A percentile compares a stretch with the other conserved stretches of the same genome.
Evolutionary conservation across 2,797 vertebrate genomes (phyloP).

Genomic region (Falco concolor): DNA sequence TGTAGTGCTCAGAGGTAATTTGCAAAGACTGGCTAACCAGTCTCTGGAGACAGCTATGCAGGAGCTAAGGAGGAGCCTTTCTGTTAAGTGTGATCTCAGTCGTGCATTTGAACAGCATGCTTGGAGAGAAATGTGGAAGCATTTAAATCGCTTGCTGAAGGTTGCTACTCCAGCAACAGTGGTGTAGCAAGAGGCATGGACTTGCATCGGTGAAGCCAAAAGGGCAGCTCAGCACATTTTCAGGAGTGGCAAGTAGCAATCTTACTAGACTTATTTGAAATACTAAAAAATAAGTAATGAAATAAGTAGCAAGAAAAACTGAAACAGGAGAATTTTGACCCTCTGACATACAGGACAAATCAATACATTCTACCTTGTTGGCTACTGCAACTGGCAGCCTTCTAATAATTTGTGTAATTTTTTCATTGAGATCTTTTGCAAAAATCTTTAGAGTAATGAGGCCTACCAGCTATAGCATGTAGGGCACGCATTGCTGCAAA

Average conservation of each 20-base stretch:
- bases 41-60: not conserved
- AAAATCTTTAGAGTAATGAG: not conserved
- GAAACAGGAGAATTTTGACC: not conserved
- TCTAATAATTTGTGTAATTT: not conserved
- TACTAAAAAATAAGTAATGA: not conserved
- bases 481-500: not conserved
- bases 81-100: not conserved
- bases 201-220: not conserved
- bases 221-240: not conserved
- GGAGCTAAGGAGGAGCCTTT: not conserved
- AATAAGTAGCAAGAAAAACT: not conserved
- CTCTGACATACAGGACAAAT: not conserved
- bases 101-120: not conserved
- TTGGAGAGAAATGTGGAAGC: not conserved
- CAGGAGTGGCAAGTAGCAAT: not conserved
- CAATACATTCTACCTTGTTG: rapidly evolving
- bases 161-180: not conserved
- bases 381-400: not conserved
- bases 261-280: not conserved
- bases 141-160: not conserved
- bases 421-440: not conserved
- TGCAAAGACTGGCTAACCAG: not conserved
- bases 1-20: not conserved
- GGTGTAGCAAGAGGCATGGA: not conserved
- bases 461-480: not conserved